These are phyloP conservation scores for Drosophila bocqueti DNA, from an alignment of 1,140 invertebrate species.

Conservation along the genomic window DNA sequence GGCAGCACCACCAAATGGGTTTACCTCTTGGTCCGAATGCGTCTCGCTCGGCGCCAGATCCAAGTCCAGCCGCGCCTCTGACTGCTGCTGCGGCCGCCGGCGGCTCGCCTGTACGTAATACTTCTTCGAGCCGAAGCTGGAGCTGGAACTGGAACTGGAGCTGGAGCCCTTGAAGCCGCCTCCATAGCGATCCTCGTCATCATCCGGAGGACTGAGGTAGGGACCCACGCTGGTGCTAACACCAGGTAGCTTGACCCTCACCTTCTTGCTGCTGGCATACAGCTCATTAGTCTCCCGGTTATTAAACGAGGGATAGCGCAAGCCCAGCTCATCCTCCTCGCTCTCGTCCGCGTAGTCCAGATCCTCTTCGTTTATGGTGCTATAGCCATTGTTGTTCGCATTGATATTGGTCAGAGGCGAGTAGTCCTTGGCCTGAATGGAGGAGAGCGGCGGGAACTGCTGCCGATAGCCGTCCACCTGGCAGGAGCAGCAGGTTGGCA, in stretches of 20 bases:
- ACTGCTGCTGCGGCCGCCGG: constrained; percentile 60
- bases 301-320: constrained; percentile 54
- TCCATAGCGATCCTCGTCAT: constrained; percentile 41
- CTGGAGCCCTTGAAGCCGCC: constrained; percentile 52
- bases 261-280: constrained; percentile 67
- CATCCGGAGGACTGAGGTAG: constrained; percentile 77
- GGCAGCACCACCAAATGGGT: constrained; percentile 72
- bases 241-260: constrained; percentile 64
- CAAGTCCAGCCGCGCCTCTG: constrained; percentile 71
- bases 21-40: constrained; percentile 82
- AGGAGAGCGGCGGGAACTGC: constrained; percentile 87
- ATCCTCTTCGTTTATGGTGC: constrained; percentile 76
- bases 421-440: constrained; percentile 73
- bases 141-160: constrained; percentile 3
- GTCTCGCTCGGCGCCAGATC: constrained; percentile 74
- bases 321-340: constrained; percentile 73
- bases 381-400: constrained; percentile 61
- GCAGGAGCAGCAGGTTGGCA: constrained; percentile 94
- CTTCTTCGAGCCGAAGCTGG: constrained; percentile 60
- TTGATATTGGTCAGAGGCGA: constrained; percentile 47
- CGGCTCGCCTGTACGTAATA: constrained; percentile 57
- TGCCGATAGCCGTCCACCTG: constrained; percentile 92
- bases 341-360: constrained; percentile 77
- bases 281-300: constrained; percentile 69
- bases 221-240: constrained; percentile 68